These are phyloP conservation scores for Orestias chungarensis DNA, from an alignment of 2,797 vertebrate genomes.

Conservation along the genomic window DNA sequence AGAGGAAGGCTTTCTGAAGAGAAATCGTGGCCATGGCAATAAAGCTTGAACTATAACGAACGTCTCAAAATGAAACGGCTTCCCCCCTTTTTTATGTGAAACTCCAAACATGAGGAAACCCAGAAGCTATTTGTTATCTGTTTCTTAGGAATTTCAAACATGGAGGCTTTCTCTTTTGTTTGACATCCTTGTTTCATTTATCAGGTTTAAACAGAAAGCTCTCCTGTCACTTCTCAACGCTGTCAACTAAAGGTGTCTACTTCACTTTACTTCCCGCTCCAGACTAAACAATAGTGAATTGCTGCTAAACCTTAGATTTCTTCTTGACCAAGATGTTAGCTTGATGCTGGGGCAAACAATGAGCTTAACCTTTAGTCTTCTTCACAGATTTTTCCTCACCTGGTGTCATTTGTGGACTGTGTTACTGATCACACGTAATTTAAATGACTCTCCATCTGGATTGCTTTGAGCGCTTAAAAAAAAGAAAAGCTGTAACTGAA, in stretches of 20 bases:
- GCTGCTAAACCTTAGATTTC: slow-evolving; percentile 8
- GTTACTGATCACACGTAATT: neutral
- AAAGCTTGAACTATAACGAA: neutral
- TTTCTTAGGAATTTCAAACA: slow-evolving; percentile 8
- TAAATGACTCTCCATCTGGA: neutral
- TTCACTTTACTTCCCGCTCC: slow-evolving; percentile 33
- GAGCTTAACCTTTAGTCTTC: slow-evolving; percentile 9
- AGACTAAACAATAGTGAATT: slow-evolving; percentile 42
- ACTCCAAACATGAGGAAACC: neutral
- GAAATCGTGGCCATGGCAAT: neutral
- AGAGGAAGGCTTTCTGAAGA: neutral
- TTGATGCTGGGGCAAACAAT: too few species aligned
- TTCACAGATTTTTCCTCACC: slow-evolving; percentile 7
- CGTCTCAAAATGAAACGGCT: neutral
- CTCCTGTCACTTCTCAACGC: slow-evolving; percentile 33
- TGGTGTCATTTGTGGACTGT: neutral
- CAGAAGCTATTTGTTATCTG: neutral
- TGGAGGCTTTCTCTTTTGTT: slow-evolving; percentile 33
- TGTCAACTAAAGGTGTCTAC: slow-evolving; percentile 58
- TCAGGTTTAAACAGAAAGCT: slow-evolving; percentile 33
- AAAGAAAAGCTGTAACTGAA: neutral
- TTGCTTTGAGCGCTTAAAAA: neutral
- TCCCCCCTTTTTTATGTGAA: neutral
- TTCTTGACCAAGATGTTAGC: slow-evolving; percentile 13
- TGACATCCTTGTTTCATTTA: slow-evolving; percentile 44